A percentile compares a stretch with the other conserved stretches of the same genome.
Conservation (phyloP, 2,113 vertebrate species). For the Neolamprologus modestus region DNA sequence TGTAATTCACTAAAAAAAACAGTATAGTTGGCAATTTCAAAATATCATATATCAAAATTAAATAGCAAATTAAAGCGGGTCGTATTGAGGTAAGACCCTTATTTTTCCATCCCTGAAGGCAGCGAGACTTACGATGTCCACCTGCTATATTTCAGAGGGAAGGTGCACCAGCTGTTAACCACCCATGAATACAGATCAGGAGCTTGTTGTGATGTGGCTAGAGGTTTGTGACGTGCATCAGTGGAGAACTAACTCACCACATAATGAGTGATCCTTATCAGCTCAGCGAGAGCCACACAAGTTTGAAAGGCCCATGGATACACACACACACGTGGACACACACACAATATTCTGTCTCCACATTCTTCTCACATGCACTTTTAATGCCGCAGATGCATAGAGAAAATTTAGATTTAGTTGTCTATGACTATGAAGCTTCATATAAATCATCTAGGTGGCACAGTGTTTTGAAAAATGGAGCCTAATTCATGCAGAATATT, state of each 20-base stretch:
- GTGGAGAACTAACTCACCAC: constrained; percentile 51
- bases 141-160: constrained; percentile 27
- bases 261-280: constrained; percentile 65
- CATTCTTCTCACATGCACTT: not conserved
- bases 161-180: constrained; percentile 30
- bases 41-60: not conserved
- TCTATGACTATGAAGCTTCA: not conserved
- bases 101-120: not conserved
- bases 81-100: not conserved
- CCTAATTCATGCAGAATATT: not conserved
- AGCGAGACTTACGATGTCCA: not conserved
- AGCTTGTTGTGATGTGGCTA: constrained; percentile 38
- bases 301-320: not conserved
- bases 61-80: not conserved
- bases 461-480: not conserved
- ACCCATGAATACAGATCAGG: constrained; percentile 62
- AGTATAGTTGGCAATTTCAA: not conserved
- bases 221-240: constrained; percentile 29
- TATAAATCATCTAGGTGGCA: not conserved
- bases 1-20: not conserved
- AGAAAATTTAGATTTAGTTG: not conserved
- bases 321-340: not conserved
- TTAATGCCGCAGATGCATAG: not conserved
- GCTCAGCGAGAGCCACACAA: not conserved
- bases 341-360: not conserved